Conservation (phyloP, 2,113 vertebrate genomes). For the Gracilinanus agilis region DNA sequence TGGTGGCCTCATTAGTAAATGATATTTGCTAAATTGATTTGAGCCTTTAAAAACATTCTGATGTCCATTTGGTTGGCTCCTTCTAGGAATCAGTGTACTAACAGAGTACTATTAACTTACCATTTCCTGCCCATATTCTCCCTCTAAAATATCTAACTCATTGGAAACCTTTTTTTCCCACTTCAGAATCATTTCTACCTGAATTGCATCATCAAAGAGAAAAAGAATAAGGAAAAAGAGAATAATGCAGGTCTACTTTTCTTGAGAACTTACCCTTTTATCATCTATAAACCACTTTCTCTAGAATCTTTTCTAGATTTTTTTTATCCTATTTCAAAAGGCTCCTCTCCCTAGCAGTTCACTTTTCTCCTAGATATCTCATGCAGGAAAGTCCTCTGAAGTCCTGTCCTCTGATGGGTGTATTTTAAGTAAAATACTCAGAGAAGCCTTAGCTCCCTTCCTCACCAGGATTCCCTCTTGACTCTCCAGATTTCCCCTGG, state of each 20-base stretch:
- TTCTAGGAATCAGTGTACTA: not conserved
- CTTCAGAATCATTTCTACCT: not conserved
- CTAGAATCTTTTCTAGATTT: too few relatives aligned
- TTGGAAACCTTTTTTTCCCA: not conserved
- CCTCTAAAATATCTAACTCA: not conserved
- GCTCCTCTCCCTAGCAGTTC: too few relatives aligned
- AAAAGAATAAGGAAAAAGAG: not conserved
- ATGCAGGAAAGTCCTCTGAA: too few relatives aligned
- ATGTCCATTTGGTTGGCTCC: conserved; percentile 13
- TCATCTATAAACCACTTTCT: not conserved
- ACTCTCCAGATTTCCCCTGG: too few relatives aligned
- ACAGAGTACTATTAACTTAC: not conserved
- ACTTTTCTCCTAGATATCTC: too few relatives aligned
- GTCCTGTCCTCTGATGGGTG: too few relatives aligned
- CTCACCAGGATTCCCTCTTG: too few relatives aligned
- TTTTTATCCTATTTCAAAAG: too few relatives aligned
- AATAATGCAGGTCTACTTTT: not conserved
- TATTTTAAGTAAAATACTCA: too few relatives aligned
- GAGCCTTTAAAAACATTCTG: not conserved
- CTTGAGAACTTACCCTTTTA: not conserved
- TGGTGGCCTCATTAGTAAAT: not conserved
- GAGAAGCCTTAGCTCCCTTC: too few relatives aligned
- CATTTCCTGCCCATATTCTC: not conserved
- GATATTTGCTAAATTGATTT: not conserved
- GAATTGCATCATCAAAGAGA: not conserved